Conservation (phyloP, 2,888 invertebrate genomes). For the Spatulosminthurus flaviceps region DNA sequence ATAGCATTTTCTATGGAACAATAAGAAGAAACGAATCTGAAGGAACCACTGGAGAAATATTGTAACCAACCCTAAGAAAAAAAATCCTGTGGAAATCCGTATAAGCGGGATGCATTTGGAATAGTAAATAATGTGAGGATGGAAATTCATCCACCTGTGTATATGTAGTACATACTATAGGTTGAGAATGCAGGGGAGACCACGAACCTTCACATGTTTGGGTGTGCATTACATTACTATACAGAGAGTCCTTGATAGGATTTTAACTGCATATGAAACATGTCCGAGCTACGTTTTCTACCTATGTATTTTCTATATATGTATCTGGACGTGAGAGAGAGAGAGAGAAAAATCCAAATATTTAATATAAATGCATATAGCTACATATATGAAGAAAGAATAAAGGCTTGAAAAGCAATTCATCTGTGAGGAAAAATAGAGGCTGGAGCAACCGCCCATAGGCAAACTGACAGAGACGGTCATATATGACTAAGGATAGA, state of each 20-base stretch:
- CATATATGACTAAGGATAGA: neutral
- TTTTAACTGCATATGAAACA: too few species aligned
- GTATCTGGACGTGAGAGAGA: too few species aligned
- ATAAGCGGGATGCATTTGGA: neutral
- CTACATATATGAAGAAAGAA: neutral
- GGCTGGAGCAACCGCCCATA: neutral
- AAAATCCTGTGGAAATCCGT: constrained; percentile 7
- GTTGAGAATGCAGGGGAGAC: too few species aligned
- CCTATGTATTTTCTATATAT: too few species aligned
- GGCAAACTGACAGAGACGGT: constrained; percentile 9
- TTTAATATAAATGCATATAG: too few species aligned
- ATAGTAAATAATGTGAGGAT: neutral
- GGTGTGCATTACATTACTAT: neutral
- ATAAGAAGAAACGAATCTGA: neutral
- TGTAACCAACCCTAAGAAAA: constrained; percentile 4
- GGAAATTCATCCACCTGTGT: neutral
- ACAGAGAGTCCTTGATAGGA: too few species aligned
- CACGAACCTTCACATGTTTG: neutral
- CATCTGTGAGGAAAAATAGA: constrained; percentile 3
- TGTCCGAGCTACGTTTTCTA: too few species aligned
- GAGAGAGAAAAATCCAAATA: too few species aligned
- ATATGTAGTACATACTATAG: too few species aligned
- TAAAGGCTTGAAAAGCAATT: neutral
- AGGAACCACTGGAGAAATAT: neutral
- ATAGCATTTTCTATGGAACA: too few species aligned